These are phyloP conservation scores for Beris chalybata DNA, from an alignment of 2,888 invertebrate genomes.

Conservation along the genomic window DNA sequence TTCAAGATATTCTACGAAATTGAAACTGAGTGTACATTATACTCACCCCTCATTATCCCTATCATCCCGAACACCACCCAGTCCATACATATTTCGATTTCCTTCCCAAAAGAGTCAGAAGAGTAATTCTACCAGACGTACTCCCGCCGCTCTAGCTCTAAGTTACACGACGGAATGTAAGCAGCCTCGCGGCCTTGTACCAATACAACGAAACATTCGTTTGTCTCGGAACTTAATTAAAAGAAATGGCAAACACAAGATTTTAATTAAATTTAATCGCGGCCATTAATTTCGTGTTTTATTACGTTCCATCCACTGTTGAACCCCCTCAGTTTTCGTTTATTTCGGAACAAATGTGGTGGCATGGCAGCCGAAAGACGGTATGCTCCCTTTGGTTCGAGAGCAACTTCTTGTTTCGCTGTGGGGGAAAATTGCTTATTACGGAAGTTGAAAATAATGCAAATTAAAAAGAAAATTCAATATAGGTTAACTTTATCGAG, in stretches of 20 bases:
- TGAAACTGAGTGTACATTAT: too few relatives aligned
- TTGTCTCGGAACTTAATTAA: slow-evolving; percentile 41
- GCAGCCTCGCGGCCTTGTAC: slow-evolving; percentile 14
- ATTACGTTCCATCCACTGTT: slow-evolving; percentile 37
- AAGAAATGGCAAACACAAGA: slow-evolving; percentile 41
- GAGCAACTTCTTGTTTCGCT: slow-evolving; percentile 19
- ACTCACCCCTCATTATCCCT: too few relatives aligned
- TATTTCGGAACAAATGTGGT: too few relatives aligned
- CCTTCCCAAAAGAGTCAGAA: too few relatives aligned
- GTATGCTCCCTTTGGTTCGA: not conserved
- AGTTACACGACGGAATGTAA: not conserved
- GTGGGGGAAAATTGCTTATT: slow-evolving; percentile 32
- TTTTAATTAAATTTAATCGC: slow-evolving; percentile 41
- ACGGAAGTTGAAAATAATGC: slow-evolving; percentile 29
- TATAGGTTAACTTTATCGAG: slow-evolving; percentile 30
- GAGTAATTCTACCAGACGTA: too few relatives aligned
- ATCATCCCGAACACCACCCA: too few relatives aligned
- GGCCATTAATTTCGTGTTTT: slow-evolving; percentile 41
- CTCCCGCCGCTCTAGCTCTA: too few relatives aligned
- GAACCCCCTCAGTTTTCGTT: too few relatives aligned
- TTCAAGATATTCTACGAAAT: too few relatives aligned
- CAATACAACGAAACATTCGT: slow-evolving; percentile 34
- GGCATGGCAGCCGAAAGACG: not conserved
- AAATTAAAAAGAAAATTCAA: slow-evolving; percentile 26
- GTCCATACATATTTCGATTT: too few relatives aligned